Conservation (phyloP, 2,797 vertebrate species). For the Pristis pectinata region DNA sequence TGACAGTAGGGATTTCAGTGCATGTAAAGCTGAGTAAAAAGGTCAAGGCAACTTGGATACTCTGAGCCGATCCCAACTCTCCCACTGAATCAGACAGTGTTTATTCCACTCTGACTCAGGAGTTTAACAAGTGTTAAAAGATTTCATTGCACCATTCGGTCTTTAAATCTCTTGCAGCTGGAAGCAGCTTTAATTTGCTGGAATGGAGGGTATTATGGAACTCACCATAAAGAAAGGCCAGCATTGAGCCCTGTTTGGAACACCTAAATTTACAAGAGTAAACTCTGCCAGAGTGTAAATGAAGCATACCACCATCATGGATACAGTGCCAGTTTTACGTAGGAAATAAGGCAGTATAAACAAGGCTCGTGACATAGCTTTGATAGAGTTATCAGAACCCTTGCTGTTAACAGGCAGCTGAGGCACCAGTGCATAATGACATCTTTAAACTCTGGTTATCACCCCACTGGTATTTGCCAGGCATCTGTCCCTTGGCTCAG, state of each 20-base stretch:
- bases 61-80: not conserved
- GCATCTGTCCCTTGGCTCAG: constrained; percentile 12
- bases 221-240: not conserved
- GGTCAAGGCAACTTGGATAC: constrained; percentile 7
- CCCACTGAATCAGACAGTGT: not conserved
- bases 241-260: not conserved
- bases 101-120: not conserved
- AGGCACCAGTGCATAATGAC: constrained; percentile 16
- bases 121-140: not conserved
- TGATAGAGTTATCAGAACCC: constrained; percentile 26
- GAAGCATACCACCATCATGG: not conserved
- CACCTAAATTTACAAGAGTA: not conserved
- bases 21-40: not conserved
- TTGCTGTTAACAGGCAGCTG: constrained; percentile 35
- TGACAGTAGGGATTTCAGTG: not conserved
- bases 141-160: not conserved
- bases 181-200: not conserved
- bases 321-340: constrained; percentile 7
- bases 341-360: constrained; percentile 1
- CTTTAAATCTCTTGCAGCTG: not conserved
- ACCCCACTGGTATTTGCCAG: not conserved
- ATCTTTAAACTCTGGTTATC: constrained; percentile 28
- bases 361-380: not conserved
- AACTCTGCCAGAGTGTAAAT: not conserved
- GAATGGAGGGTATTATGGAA: not conserved